These are phyloP conservation scores for Polyploca ridens DNA, from an alignment of 2,888 invertebrate genomes.

Conservation along the genomic window DNA sequence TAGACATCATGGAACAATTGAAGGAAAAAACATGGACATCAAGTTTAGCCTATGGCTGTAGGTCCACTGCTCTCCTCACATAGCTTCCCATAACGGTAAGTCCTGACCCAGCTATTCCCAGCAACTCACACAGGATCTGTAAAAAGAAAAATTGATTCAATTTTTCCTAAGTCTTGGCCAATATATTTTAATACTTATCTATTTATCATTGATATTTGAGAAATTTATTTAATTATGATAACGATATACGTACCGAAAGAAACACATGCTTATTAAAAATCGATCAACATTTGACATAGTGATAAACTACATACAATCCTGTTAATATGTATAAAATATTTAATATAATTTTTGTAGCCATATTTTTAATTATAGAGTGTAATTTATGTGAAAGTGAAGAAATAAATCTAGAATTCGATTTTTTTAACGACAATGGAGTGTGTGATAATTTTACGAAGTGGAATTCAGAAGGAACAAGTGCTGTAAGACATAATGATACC, in stretches of 20 bases:
- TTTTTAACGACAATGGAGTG: background rate
- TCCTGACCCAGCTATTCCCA: no score
- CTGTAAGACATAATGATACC: background rate
- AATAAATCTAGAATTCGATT: background rate
- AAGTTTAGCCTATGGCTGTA: no score
- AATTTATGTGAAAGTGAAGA: background rate
- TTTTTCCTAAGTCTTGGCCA: no score
- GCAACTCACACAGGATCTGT: no score
- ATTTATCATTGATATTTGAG: background rate
- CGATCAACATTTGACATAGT: background rate
- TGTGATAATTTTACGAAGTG: background rate
- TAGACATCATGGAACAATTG: no score
- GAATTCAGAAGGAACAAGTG: background rate
- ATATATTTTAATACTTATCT: background rate
- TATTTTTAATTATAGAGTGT: background rate
- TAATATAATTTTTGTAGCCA: background rate
- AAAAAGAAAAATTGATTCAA: no score
- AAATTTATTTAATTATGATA: constrained; percentile 5
- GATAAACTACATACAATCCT: background rate
- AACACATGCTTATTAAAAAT: constrained; percentile 1
- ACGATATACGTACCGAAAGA: constrained; percentile 1
- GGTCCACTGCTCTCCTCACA: no score
- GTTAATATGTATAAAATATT: background rate
- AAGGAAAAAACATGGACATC: no score
- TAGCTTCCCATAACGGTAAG: no score